A percentile compares a stretch with the other conserved stretches of the same genome.
phyloP scores from a whole-genome alignment of 1,140 invertebrate genomes.

The Eriocheir sinensis region DNA sequence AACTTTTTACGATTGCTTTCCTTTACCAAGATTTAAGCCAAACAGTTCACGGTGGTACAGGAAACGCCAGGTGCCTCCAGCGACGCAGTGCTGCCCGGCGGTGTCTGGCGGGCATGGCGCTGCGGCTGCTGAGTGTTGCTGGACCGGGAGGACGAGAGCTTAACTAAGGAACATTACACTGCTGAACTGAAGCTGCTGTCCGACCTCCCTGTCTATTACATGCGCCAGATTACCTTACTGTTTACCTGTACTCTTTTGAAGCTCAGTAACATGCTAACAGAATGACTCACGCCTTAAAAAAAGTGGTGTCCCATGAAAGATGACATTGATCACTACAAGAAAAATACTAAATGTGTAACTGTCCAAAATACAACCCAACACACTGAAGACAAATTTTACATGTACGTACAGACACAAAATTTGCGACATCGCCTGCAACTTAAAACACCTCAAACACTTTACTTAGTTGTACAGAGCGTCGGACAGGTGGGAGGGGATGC shows the following conservation, averaged over 20 bases:
- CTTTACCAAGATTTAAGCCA: background rate
- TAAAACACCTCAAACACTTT: constrained; percentile 18
- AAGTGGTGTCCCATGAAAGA: constrained; percentile 32
- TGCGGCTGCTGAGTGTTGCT: background rate
- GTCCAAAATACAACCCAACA: constrained; percentile 35
- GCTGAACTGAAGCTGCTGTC: background rate
- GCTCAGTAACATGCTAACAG: background rate
- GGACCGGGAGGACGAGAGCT: background rate
- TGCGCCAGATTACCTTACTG: background rate
- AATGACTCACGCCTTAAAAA: constrained; percentile 8
- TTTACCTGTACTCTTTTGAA: background rate
- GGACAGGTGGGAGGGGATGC: background rate
- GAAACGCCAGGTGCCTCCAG: background rate
- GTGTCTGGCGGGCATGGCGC: background rate
- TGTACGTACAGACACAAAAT: constrained; percentile 46
- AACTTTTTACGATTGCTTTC: background rate
- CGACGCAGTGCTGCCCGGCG: background rate
- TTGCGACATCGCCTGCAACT: constrained; percentile 46
- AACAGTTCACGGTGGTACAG: background rate
- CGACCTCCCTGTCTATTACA: background rate
- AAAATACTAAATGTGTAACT: background rate
- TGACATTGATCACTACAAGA: background rate
- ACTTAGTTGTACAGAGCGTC: background rate
- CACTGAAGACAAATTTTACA: constrained; percentile 54
- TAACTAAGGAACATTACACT: background rate